phyloP scores from a whole-genome alignment of 2,797 vertebrate genomes.

The Hemitrygon akajei region DNA sequence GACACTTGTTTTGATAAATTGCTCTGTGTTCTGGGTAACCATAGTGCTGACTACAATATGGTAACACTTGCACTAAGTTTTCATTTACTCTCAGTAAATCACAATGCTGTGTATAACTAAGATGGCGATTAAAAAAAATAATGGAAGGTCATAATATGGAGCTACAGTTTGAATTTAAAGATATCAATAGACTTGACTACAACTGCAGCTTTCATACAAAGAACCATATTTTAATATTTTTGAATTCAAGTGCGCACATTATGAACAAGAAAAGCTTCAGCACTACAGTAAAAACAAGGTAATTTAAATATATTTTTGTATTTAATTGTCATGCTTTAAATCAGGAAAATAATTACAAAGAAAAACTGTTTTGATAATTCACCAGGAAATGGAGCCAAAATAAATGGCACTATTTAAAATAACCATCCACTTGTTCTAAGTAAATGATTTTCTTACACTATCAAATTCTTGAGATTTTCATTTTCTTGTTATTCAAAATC shows the following conservation, averaged over 20 bases:
- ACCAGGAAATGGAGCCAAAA: neutral
- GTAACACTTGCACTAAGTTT: neutral
- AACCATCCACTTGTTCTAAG: neutral
- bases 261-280: neutral
- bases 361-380: neutral
- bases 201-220: neutral
- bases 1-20: neutral
- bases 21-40: neutral
- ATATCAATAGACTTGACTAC: neutral
- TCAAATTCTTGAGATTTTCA: neutral
- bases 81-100: neutral
- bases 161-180: neutral
- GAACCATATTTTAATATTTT: neutral
- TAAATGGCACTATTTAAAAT: slow-evolving; percentile 16
- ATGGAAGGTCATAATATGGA: neutral
- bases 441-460: slow-evolving; percentile 9
- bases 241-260: neutral
- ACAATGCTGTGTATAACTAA: neutral
- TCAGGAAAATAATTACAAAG: neutral
- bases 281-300: neutral
- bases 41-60: neutral
- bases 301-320: neutral
- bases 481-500: neutral
- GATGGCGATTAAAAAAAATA: no score
- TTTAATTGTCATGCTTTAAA: neutral